These are phyloP conservation scores for Urocolius indicus DNA, from an alignment of 2,113 vertebrate species.

Conservation along the genomic window DNA sequence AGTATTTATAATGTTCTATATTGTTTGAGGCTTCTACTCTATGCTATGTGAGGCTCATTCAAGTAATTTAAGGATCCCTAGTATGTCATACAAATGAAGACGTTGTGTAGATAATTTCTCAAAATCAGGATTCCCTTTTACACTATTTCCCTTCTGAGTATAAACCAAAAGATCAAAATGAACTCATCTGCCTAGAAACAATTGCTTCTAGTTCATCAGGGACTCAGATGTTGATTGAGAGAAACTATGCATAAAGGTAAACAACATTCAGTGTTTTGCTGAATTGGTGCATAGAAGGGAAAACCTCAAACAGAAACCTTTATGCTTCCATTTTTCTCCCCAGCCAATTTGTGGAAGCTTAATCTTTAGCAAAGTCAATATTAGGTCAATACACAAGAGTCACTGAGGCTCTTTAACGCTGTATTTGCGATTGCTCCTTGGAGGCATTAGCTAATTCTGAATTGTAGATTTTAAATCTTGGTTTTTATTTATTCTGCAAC, in stretches of 20 bases:
- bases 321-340: background rate
- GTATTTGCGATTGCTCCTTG: background rate
- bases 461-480: slow-evolving; percentile 11
- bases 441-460: background rate
- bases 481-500: background rate
- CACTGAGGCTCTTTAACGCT: background rate
- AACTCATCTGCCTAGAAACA: background rate
- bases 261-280: background rate
- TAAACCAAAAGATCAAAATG: background rate
- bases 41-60: background rate
- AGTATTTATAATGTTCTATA: background rate
- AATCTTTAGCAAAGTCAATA: slow-evolving; percentile 44
- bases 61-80: background rate
- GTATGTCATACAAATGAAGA: background rate
- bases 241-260: slow-evolving; percentile 8
- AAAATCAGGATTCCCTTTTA: background rate
- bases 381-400: slow-evolving; percentile 31
- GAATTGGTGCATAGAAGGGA: background rate
- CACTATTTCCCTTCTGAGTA: background rate
- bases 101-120: background rate
- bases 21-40: background rate
- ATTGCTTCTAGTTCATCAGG: background rate
- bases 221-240: background rate
- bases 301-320: background rate
- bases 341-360: background rate